phyloP scores from a whole-genome alignment of 2,888 invertebrate genomes.

The Caenorhabditis sp. region DNA sequence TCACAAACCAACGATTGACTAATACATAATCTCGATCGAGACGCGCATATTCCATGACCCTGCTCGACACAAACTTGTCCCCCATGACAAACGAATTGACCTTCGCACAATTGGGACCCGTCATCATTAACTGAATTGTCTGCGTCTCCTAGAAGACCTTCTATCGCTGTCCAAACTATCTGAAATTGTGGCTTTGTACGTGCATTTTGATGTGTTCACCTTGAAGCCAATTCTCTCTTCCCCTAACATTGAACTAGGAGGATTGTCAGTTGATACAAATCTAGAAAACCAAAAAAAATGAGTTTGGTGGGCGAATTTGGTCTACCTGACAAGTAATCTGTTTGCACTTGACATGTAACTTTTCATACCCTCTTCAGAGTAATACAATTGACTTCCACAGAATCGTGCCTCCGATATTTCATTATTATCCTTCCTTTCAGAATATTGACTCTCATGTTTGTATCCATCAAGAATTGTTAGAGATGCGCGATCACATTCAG shows the following conservation, averaged over 20 bases:
- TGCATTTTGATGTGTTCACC: too few species aligned
- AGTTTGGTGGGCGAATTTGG: background rate
- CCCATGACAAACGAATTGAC: slow-evolving; percentile 70
- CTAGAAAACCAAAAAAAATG: slow-evolving; percentile 2
- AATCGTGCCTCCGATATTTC: slow-evolving; percentile 57
- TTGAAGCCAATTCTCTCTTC: slow-evolving; percentile 69
- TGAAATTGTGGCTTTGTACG: slow-evolving; percentile 5
- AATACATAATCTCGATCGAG: slow-evolving; percentile 71
- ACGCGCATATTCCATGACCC: slow-evolving; percentile 67
- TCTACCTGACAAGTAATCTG: slow-evolving; percentile 70
- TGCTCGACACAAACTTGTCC: slow-evolving; percentile 71
- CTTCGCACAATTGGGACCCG: slow-evolving; percentile 12
- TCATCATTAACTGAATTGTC: background rate
- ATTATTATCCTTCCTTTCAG: slow-evolving; percentile 17
- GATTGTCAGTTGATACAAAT: slow-evolving; percentile 27
- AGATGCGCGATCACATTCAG: slow-evolving; percentile 72
- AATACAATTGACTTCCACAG: slow-evolving; percentile 73
- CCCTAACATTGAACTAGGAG: slow-evolving; percentile 29
- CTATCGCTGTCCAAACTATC: slow-evolving; percentile 51
- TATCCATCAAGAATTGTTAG: slow-evolving; percentile 72
- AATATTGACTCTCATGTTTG: slow-evolving; percentile 45
- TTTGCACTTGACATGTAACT: slow-evolving; percentile 71
- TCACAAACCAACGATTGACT: slow-evolving; percentile 72
- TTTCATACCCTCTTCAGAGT: slow-evolving; percentile 72
- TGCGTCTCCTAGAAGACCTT: slow-evolving; percentile 49